Conservation (phyloP, 1,140 invertebrate species). For the Bicyclus anynana region DNA sequence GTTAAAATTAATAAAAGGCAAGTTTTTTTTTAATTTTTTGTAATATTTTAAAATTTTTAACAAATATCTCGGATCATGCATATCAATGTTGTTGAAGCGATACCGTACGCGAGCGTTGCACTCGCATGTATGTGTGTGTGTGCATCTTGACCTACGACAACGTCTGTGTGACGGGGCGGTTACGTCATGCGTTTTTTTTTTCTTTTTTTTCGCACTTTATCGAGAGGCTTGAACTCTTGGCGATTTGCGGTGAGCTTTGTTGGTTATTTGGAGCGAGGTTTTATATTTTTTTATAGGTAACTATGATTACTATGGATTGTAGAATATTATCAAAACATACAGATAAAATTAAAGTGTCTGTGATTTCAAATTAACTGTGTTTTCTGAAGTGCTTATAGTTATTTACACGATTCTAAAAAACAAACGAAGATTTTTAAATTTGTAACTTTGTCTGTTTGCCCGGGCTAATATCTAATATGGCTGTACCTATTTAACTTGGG, state of each 20-base stretch:
- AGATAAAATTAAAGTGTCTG: too few relatives aligned
- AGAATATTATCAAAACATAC: too few relatives aligned
- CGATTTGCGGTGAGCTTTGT: background rate
- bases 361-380: too few relatives aligned
- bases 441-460: too few relatives aligned
- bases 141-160: constrained; percentile 64
- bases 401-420: too few relatives aligned
- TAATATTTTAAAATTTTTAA: background rate
- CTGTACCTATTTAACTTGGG: too few relatives aligned
- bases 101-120: constrained; percentile 60
- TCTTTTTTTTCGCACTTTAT: constrained; percentile 16
- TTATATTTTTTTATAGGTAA: background rate
- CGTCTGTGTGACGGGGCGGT: constrained; percentile 37
- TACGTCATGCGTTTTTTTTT: constrained; percentile 46
- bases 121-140: constrained; percentile 34
- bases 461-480: too few relatives aligned
- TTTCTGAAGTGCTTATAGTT: too few relatives aligned
- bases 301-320: too few relatives aligned
- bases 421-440: too few relatives aligned
- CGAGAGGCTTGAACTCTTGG: background rate
- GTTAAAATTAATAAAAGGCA: too few relatives aligned
- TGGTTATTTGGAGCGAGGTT: background rate
- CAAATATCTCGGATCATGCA: background rate
- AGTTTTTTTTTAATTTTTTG: too few relatives aligned
- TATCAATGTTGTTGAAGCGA: constrained; percentile 33